phyloP scores from a whole-genome alignment of 2,113 vertebrate species.

The Zosterops lateralis region DNA sequence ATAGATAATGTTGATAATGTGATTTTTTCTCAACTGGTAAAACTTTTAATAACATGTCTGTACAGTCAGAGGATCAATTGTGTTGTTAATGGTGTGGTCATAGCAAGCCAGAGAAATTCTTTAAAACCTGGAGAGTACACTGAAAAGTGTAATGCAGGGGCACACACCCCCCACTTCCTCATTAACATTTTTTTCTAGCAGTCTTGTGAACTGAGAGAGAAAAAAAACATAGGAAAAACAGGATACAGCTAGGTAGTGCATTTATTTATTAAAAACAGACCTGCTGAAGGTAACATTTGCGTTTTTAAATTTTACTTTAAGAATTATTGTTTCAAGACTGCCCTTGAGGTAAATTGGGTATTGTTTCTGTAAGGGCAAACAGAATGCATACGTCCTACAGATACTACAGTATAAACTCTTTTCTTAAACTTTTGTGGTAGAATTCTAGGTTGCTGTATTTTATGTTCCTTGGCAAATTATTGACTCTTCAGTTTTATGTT shows the following conservation, averaged over 20 bases:
- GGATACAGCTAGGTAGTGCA: background rate
- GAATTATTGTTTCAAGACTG: background rate
- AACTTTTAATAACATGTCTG: background rate
- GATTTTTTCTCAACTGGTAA: background rate
- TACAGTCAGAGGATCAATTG: background rate
- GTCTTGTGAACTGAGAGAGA: background rate
- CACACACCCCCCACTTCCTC: background rate
- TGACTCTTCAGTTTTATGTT: slow-evolving; percentile 14
- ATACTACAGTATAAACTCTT: background rate
- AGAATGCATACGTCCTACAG: background rate
- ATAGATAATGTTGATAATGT: background rate
- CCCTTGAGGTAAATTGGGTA: background rate
- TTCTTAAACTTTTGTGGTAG: background rate
- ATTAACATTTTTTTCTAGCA: background rate
- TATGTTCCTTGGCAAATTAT: background rate
- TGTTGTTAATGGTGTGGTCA: background rate
- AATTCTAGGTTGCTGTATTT: background rate
- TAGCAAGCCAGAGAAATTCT: background rate
- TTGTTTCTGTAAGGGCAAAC: background rate
- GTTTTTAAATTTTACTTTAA: background rate
- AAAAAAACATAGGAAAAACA: background rate
- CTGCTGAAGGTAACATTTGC: background rate
- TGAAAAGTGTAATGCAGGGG: background rate
- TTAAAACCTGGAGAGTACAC: background rate
- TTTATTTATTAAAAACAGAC: background rate